Percentiles rank a stretch among this genome's conserved stretches.
Conservation (phyloP, 1,140 invertebrate genomes). For the Drosophila sulfurigaster region DNA sequence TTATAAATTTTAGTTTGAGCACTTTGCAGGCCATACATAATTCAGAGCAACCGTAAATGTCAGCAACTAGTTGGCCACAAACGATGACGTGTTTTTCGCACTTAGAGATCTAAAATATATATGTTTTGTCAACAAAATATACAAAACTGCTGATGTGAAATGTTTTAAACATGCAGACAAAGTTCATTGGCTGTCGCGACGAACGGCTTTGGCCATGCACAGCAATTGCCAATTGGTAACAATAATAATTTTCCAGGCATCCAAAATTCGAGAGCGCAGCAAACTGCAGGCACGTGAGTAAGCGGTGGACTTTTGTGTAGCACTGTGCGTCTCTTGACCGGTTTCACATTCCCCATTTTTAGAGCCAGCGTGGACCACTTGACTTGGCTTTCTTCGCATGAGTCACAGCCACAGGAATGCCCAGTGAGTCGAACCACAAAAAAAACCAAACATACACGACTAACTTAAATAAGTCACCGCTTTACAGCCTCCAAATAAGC, state of each 20-base stretch:
- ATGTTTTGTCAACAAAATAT: constrained; percentile 5
- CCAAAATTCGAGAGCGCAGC: constrained; percentile 14
- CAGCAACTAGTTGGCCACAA: constrained; percentile 43
- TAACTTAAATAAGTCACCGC: constrained; percentile 15
- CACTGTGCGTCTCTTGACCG: constrained; percentile 57
- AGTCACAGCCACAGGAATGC: constrained; percentile 68
- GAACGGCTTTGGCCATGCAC: constrained; percentile 56
- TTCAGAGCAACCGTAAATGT: constrained; percentile 54
- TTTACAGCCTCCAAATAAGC: neutral
- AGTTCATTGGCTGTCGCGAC: constrained; percentile 71
- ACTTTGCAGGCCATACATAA: constrained; percentile 28
- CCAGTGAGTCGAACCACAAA: neutral
- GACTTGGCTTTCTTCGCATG: constrained; percentile 57
- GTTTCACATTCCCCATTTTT: constrained; percentile 42
- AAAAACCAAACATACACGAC: constrained; percentile 2
- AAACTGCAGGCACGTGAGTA: constrained; percentile 51
- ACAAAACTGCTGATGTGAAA: constrained; percentile 52
- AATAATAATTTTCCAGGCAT: constrained; percentile 37
- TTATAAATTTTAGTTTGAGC: constrained; percentile 20
- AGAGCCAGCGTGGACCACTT: constrained; percentile 49
- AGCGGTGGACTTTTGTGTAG: constrained; percentile 51
- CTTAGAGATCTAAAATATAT: constrained; percentile 14
- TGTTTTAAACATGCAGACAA: constrained; percentile 48
- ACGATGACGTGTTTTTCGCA: constrained; percentile 56
- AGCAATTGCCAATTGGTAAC: constrained; percentile 13